phyloP scores from a whole-genome alignment of 2,888 invertebrate species.

The Clistopyga incitator region DNA sequence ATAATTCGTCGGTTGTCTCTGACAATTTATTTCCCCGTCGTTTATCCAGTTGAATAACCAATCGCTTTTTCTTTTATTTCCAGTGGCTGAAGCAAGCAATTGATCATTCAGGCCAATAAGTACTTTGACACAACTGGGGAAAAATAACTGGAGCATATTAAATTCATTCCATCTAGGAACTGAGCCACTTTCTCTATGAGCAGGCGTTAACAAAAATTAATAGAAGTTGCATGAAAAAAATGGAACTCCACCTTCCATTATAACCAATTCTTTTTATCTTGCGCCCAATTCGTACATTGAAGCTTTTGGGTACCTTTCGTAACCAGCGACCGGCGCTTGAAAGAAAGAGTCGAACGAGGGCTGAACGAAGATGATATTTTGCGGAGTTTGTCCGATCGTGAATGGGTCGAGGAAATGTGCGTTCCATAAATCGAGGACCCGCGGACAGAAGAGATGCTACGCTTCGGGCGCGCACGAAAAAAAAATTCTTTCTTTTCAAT shows the following conservation, averaged over 20 bases:
- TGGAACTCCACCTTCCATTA: not conserved
- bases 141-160: constrained; percentile 1
- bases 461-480: constrained; percentile 14
- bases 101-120: not conserved
- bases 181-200: not conserved
- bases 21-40: not conserved
- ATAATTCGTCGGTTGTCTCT: not conserved
- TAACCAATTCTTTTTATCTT: not conserved
- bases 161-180: not conserved
- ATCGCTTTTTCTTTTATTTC: not conserved
- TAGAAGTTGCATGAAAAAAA: not conserved
- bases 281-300: not conserved
- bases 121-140: not conserved
- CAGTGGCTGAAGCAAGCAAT: not conserved
- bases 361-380: constrained; percentile 25
- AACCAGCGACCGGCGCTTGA: not conserved
- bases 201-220: not conserved
- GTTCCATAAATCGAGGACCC: not conserved
- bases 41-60: not conserved
- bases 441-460: constrained; percentile 54
- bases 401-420: constrained; percentile 32
- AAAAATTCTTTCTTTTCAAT: constrained; percentile 56
- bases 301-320: not conserved
- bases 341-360: constrained; percentile 8
- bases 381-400: constrained; percentile 17